Evolutionary conservation across 2,888 invertebrate genomes (phyloP).

Genomic region (Plagodis pulveraria): DNA sequence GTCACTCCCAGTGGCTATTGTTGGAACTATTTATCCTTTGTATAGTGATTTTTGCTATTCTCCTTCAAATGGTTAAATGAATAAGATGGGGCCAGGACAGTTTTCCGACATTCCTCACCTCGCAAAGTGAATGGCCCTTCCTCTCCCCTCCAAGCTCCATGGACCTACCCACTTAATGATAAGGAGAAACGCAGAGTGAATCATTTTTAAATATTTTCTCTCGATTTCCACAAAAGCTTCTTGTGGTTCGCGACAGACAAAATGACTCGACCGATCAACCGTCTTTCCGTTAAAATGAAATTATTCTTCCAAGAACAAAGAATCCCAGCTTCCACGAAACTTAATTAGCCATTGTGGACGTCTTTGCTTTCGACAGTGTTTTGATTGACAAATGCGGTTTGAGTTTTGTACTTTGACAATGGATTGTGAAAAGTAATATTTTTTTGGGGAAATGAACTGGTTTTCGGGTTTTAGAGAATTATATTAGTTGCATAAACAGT

Average conservation of each 20-base stretch:
- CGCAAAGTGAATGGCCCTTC: no score
- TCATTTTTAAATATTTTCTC: conserved; percentile 6
- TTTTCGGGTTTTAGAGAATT: no score
- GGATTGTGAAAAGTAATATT: no score
- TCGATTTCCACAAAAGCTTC: conserved; percentile 14
- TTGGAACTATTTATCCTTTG: no score
- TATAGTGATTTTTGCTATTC: no score
- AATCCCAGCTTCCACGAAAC: conserved; percentile 53
- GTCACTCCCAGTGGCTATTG: no score
- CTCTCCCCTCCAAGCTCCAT: not conserved
- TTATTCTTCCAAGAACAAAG: conserved; percentile 52
- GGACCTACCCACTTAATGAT: not conserved
- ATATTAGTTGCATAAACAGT: no score
- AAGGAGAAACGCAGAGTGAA: not conserved
- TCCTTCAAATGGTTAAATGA: no score
- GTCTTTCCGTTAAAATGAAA: conserved; percentile 41
- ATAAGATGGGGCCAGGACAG: not conserved
- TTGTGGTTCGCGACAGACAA: conserved; percentile 22
- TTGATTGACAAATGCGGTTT: conserved; percentile 34
- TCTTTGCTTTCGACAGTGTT: conserved; percentile 42
- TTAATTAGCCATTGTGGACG: conserved; percentile 53
- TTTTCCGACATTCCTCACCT: no score
- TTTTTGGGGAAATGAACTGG: no score
- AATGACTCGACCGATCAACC: conserved; percentile 43
- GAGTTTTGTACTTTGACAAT: no score